Evolutionary conservation across 2,888 invertebrate species (phyloP).

Genomic region (Sinentomon sp.): DNA sequence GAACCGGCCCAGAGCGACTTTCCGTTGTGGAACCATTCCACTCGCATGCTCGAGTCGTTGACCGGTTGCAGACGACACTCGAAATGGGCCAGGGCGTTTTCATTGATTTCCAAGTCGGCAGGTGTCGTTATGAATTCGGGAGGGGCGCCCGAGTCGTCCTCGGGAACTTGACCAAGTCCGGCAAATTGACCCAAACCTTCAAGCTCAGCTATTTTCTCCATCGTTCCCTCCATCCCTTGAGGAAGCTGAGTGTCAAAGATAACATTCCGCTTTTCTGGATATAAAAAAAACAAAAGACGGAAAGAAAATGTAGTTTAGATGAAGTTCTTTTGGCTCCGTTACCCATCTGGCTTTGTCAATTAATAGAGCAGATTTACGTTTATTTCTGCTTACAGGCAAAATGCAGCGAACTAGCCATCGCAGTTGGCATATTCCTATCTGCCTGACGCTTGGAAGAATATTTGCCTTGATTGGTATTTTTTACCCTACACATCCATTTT

Average conservation of each 20-base stretch:
- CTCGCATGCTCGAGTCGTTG: constrained; percentile 73
- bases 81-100: constrained; percentile 73
- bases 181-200: constrained; percentile 48
- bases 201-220: constrained; percentile 69
- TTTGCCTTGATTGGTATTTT: too few species aligned
- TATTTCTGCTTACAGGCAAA: too few species aligned
- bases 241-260: constrained; percentile 79
- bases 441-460: too few species aligned
- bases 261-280: constrained; percentile 30
- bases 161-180: constrained; percentile 37
- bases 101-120: constrained; percentile 48
- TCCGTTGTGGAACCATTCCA: constrained; percentile 95
- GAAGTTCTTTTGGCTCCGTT: too few species aligned
- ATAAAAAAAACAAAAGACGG: neutral
- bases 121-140: constrained; percentile 73
- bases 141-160: constrained; percentile 38
- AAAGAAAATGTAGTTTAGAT: too few species aligned
- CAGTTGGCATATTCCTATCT: too few species aligned
- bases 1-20: constrained; percentile 71
- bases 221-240: constrained; percentile 78
- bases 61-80: constrained; percentile 68
- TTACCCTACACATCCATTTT: too few species aligned
- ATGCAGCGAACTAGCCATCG: too few species aligned
- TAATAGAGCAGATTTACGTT: too few species aligned
- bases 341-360: too few species aligned